phyloP scores from a whole-genome alignment of 2,888 invertebrate species.

The Caenorhabditis sp. region DNA sequence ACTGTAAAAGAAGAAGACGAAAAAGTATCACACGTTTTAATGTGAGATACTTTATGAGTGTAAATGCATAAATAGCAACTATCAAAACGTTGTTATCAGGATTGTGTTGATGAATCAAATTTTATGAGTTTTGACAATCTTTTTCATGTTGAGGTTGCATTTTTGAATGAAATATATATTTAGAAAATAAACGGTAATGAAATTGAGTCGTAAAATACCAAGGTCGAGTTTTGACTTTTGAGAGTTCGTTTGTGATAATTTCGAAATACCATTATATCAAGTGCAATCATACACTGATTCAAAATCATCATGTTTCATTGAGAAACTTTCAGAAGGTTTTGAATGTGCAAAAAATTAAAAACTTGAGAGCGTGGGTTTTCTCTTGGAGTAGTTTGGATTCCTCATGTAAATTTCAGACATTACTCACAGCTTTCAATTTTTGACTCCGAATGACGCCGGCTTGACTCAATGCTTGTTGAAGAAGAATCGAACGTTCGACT shows the following conservation, averaged over 20 bases:
- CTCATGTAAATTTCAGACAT: neutral
- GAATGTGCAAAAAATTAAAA: too few species aligned
- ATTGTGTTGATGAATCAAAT: neutral
- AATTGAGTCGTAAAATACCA: too few species aligned
- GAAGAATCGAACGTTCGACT: neutral
- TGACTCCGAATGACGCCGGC: constrained; percentile 27
- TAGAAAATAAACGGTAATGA: too few species aligned
- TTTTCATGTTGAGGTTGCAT: neutral
- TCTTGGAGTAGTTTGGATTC: too few species aligned
- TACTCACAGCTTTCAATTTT: constrained; percentile 10
- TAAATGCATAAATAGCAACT: constrained; percentile 25
- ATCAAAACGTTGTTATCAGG: constrained; percentile 36
- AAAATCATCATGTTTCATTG: too few species aligned
- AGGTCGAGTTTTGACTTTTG: too few species aligned
- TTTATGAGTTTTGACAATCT: neutral
- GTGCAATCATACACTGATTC: too few species aligned
- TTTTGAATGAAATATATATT: neutral
- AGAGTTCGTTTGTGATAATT: too few species aligned
- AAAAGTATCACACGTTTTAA: neutral
- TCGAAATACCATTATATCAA: too few species aligned
- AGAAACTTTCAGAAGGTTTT: too few species aligned
- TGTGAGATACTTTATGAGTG: constrained; percentile 4
- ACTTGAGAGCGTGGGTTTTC: too few species aligned
- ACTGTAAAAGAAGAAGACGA: constrained; percentile 7
- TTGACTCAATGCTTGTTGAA: constrained; percentile 34